Conservation (phyloP, 2,888 invertebrate species). For the Camptogramma bilineatum region DNA sequence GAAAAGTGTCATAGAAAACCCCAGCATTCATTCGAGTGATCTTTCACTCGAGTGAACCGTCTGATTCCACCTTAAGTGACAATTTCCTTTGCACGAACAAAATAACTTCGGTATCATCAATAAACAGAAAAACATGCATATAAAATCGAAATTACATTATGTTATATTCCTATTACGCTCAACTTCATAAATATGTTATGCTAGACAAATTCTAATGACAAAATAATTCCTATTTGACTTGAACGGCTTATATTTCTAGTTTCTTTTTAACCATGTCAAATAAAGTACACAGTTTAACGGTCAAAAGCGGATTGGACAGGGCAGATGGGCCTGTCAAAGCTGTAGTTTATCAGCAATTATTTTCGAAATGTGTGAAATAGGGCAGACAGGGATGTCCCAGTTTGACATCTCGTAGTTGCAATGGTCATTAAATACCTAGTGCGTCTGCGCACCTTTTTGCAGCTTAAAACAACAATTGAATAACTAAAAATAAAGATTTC, state of each 20-base stretch:
- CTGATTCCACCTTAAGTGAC: too few relatives aligned
- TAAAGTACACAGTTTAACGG: slow-evolving; percentile 14
- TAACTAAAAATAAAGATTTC: slow-evolving; percentile 4
- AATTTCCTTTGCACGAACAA: too few relatives aligned
- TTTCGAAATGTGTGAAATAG: slow-evolving; percentile 25
- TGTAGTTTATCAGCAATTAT: slow-evolving; percentile 31
- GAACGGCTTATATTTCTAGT: background rate
- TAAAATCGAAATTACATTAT: background rate
- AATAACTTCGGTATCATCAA: too few relatives aligned
- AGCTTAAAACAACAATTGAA: background rate
- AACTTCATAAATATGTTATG: background rate
- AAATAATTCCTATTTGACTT: background rate
- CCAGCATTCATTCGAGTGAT: too few relatives aligned
- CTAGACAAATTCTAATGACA: background rate
- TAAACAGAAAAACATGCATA: background rate
- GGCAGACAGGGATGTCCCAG: slow-evolving; percentile 13
- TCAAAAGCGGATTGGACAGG: slow-evolving; percentile 11
- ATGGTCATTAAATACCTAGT: slow-evolving; percentile 19
- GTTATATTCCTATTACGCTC: background rate
- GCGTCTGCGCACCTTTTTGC: slow-evolving; percentile 27
- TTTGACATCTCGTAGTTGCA: slow-evolving; percentile 7
- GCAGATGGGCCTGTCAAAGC: slow-evolving; percentile 38
- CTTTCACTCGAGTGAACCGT: too few relatives aligned
- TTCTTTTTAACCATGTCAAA: slow-evolving; percentile 5
- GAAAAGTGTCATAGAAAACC: too few relatives aligned